A percentile compares a stretch with the other conserved stretches of the same genome.
phyloP scores from a whole-genome alignment of 2,888 invertebrate species.

The Diplolepis rosae region DNA sequence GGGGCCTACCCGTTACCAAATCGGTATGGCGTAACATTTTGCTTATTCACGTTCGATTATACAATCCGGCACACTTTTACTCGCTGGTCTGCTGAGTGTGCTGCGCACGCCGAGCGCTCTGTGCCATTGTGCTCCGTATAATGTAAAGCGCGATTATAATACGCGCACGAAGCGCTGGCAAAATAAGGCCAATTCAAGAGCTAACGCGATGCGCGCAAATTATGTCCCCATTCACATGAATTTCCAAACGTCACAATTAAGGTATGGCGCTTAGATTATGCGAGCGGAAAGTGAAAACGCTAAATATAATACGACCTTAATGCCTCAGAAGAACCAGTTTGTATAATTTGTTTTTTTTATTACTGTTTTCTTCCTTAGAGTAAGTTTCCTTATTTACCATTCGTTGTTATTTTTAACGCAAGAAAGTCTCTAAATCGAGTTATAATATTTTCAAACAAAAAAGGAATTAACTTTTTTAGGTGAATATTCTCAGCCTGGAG shows the following conservation, averaged over 20 bases:
- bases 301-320: not conserved
- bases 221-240: slow-evolving; percentile 11
- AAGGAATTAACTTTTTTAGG: slow-evolving; percentile 9
- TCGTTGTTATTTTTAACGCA: not conserved
- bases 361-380: not conserved
- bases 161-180: slow-evolving; percentile 44
- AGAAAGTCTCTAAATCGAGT: not conserved
- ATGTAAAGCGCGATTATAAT: slow-evolving; percentile 48
- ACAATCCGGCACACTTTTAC: slow-evolving; percentile 74
- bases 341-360: not conserved
- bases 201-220: slow-evolving; percentile 5
- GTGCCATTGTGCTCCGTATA: slow-evolving; percentile 54
- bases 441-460: no score
- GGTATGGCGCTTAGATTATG: not conserved
- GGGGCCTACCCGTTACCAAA: slow-evolving; percentile 68
- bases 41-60: slow-evolving; percentile 74
- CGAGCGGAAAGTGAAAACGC: slow-evolving; percentile 16
- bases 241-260: not conserved
- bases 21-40: slow-evolving; percentile 73
- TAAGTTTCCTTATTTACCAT: not conserved
- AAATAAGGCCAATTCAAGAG: slow-evolving; percentile 45
- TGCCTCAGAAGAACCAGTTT: no score
- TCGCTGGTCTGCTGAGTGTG: slow-evolving; percentile 54
- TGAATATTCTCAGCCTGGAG: slow-evolving; percentile 3
- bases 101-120: slow-evolving; percentile 48